Conservation (phyloP, 2,113 vertebrate species). For the Propithecus coquereli region DNA sequence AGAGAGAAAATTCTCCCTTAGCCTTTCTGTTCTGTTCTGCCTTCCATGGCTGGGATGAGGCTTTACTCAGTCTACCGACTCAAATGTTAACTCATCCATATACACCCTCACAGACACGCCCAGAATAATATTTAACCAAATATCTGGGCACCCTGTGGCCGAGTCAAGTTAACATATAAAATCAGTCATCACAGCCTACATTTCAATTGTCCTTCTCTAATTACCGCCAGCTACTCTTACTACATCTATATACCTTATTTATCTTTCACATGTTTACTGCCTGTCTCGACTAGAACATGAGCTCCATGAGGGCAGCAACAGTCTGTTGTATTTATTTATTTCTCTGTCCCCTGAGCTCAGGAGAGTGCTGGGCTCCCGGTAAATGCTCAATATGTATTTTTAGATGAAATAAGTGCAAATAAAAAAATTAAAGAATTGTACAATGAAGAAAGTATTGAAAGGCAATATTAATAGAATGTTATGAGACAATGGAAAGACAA, state of each 20-base stretch:
- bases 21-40: neutral
- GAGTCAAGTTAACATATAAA: neutral
- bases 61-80: neutral
- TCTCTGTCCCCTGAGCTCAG: neutral
- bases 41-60: neutral
- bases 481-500: neutral
- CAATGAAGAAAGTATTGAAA: neutral
- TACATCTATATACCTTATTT: too few relatives aligned
- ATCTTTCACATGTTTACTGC: neutral
- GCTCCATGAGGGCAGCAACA: too few relatives aligned
- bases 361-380: neutral
- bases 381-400: neutral
- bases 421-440: neutral
- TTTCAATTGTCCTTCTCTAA: neutral
- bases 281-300: neutral
- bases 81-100: neutral
- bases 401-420: neutral
- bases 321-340: neutral
- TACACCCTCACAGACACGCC: neutral
- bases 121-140: neutral
- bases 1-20: neutral
- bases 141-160: too few relatives aligned
- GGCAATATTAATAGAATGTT: neutral
- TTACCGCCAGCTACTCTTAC: accelerated
- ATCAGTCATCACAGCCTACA: neutral